These are phyloP conservation scores for Drosophila oshimai DNA, from an alignment of 1,140 invertebrate species.

Conservation along the genomic window DNA sequence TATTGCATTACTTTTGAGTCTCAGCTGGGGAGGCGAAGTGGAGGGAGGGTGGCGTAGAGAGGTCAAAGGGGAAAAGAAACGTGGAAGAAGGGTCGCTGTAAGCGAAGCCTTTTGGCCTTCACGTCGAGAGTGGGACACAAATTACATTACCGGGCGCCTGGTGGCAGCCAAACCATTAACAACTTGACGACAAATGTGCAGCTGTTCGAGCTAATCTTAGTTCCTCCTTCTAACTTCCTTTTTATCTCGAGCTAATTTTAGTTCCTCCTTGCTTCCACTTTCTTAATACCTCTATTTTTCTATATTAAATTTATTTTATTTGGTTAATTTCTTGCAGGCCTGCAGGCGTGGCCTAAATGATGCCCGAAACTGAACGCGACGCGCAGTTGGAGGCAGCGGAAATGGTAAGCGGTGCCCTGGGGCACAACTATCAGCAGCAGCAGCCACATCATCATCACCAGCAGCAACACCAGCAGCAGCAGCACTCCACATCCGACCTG, in stretches of 20 bases:
- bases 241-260: constrained; percentile 57
- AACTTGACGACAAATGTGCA: constrained; percentile 69
- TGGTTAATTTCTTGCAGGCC: constrained; percentile 37
- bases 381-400: constrained; percentile 66
- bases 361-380: constrained; percentile 82
- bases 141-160: constrained; percentile 43
- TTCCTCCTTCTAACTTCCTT: too few species aligned
- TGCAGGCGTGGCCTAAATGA: constrained; percentile 77
- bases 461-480: constrained; percentile 21
- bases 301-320: background rate
- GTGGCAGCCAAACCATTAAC: constrained; percentile 58
- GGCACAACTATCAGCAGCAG: constrained; percentile 56
- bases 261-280: constrained; percentile 13
- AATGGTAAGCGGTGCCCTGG: constrained; percentile 77
- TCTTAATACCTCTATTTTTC: constrained; percentile 1
- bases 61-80: background rate
- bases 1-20: constrained; percentile 63
- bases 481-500: constrained; percentile 5
- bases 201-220: constrained; percentile 59
- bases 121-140: constrained; percentile 22
- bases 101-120: constrained; percentile 33
- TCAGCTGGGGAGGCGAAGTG: background rate
- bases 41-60: background rate
- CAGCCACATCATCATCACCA: constrained; percentile 35
- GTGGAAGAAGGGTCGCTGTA: constrained; percentile 13